Evolutionary conservation across 2,797 vertebrate genomes (phyloP), one percentile per base, ranked within the genome.

Genomic region (Neomorphus geoffroyi): DNA sequence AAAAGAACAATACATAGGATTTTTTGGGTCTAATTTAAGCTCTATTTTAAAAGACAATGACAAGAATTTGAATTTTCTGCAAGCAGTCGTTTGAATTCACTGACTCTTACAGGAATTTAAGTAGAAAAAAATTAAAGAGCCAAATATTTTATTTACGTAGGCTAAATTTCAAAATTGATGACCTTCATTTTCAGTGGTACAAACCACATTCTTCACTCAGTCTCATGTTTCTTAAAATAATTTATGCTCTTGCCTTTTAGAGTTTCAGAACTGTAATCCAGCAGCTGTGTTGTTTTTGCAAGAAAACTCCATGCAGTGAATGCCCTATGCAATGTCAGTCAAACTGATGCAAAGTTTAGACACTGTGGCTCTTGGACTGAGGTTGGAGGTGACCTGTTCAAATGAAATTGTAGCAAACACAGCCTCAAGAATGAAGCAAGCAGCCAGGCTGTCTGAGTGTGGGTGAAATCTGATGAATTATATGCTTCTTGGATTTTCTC

Each of bases 381-480:
- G 48, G 46, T 79, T 94, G 92, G 65, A 94, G 56, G 82, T 92
- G 86, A 93, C 67, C 79, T 86, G 67, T 93, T 97, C 82, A 87
- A 85, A 94, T 81, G 86, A 95, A 60, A 92, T 88, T 79, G 46
- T 62, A 95, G 84, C 71, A 86, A 86, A 73, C 50, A 26, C 26
- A 91, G 85, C 88, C 90, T 94, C 86, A 96, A 93, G 88, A 96
- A 94, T 78, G 91, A 80, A 94, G 80, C 60, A 75, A 62, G 41
- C 64, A 75, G 67, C 71, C 77, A 91, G 83, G 69, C 91, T 95
- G 86, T 81, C 94, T 90, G 93, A 94, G 90, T 83, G 94, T 57
- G 87, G 94, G 91, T 96, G 95, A 94, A 95, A 92, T 94, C 90
- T 89, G 90, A 96, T 95, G 91, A 96, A 96, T 96, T 96, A 92